phyloP scores from a whole-genome alignment of 2,113 vertebrate species.

The Cephalopholis sonnerati region DNA sequence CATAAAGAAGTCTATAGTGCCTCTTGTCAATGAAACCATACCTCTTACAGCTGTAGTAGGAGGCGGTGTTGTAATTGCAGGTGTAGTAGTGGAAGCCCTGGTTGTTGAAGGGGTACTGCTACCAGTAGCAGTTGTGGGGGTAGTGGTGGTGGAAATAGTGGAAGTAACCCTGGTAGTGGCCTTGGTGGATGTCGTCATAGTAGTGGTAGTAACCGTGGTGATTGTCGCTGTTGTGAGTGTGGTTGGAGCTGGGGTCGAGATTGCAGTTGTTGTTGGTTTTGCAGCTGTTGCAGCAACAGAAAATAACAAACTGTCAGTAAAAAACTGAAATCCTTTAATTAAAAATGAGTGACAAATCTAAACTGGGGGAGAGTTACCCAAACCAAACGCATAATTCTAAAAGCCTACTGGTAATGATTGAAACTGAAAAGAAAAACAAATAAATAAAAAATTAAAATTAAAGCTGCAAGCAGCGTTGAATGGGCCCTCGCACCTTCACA shows the following conservation, averaged over 20 bases:
- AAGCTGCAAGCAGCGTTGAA: too few species aligned
- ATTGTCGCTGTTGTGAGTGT: background rate
- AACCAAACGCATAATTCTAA: background rate
- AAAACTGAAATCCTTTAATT: background rate
- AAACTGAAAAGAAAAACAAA: too few species aligned
- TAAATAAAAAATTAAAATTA: too few species aligned
- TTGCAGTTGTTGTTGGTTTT: background rate
- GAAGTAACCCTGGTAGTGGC: background rate
- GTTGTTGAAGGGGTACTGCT: background rate
- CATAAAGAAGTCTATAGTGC: background rate
- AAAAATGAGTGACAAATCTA: background rate
- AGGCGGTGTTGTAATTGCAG: too few species aligned
- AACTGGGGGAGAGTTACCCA: too few species aligned
- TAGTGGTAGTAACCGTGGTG: background rate
- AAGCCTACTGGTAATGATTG: background rate
- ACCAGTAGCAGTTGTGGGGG: background rate
- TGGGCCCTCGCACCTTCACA: too few species aligned
- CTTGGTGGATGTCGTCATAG: too few species aligned
- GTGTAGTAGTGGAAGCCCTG: background rate
- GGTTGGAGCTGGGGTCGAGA: background rate
- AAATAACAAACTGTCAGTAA: too few species aligned
- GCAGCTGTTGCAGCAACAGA: too few species aligned
- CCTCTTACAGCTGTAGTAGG: background rate
- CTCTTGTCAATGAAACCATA: constrained; percentile 5
- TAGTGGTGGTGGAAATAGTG: background rate